phyloP scores from a whole-genome alignment of 2,797 vertebrate species.

The Allobates femoralis region DNA sequence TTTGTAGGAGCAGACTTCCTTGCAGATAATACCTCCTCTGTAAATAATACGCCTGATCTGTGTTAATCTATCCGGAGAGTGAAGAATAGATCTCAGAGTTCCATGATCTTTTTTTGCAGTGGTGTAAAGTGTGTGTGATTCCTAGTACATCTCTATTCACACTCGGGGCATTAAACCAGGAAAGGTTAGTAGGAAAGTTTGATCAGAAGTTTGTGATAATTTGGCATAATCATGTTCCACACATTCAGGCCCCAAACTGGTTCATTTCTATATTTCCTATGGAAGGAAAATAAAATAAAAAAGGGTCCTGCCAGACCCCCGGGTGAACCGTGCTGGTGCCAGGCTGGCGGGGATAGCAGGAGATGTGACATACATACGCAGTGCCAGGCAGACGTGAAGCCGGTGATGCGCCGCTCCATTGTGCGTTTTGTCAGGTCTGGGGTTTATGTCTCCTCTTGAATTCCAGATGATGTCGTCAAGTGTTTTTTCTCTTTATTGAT shows the following conservation, averaged over 20 bases:
- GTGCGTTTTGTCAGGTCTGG: constrained; percentile 69
- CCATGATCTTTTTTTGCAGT: too few relatives aligned
- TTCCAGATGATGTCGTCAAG: constrained; percentile 79
- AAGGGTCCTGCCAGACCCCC: constrained; percentile 39
- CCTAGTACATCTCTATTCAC: too few relatives aligned
- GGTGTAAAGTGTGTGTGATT: too few relatives aligned
- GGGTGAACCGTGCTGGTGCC: constrained; percentile 22
- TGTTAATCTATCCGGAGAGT: too few relatives aligned
- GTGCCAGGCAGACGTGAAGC: too few relatives aligned
- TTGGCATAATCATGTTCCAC: not conserved
- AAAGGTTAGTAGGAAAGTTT: too few relatives aligned
- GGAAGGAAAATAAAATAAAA: not conserved
- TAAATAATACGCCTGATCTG: too few relatives aligned
- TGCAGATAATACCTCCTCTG: too few relatives aligned
- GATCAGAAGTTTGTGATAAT: not conserved
- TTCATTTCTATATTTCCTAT: constrained; percentile 35
- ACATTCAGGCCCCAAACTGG: not conserved
- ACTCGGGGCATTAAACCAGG: too few relatives aligned
- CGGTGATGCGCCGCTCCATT: too few relatives aligned
- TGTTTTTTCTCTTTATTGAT: constrained; percentile 92
- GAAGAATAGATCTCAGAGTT: too few relatives aligned
- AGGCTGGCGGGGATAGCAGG: constrained; percentile 27
- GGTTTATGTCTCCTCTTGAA: constrained; percentile 79
- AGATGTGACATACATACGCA: constrained; percentile 28
- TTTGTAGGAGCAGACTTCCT: too few relatives aligned